Evolutionary conservation across 2,797 vertebrate genomes (phyloP).

Genomic region (Balearica regulorum): DNA sequence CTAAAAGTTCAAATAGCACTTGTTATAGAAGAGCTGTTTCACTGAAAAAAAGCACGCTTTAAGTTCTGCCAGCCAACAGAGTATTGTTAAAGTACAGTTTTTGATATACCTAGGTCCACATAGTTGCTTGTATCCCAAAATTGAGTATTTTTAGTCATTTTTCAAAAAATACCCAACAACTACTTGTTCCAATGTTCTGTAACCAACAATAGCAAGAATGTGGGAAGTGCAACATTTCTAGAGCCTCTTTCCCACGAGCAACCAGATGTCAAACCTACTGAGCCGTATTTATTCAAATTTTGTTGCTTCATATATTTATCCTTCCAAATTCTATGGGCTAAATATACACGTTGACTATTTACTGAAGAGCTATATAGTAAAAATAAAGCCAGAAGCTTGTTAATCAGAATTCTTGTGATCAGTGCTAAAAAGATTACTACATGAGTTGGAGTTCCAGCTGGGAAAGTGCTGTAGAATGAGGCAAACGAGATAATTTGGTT

Average conservation of each 20-base stretch:
- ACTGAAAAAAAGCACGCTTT: neutral
- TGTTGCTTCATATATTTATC: neutral
- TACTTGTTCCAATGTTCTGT: neutral
- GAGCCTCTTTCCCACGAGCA: neutral
- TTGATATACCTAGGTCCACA: neutral
- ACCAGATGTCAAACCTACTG: neutral
- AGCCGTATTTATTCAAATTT: neutral
- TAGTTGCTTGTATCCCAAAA: neutral
- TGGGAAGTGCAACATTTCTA: conserved; percentile 32
- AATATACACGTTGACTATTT: neutral
- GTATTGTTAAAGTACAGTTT: neutral
- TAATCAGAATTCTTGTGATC: neutral
- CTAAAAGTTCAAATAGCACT: conserved; percentile 68
- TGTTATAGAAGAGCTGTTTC: neutral
- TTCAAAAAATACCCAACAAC: neutral
- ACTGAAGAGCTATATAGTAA: neutral
- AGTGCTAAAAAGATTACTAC: neutral
- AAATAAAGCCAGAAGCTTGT: neutral
- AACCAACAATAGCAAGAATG: conserved; percentile 8
- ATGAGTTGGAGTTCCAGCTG: neutral
- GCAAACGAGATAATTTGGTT: neutral
- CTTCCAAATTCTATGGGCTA: neutral
- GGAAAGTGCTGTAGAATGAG: neutral
- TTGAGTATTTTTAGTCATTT: neutral
- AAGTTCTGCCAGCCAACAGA: neutral